Conservation (phyloP, 92 coral and sea anemone species). For the Porites cylindrica region DNA sequence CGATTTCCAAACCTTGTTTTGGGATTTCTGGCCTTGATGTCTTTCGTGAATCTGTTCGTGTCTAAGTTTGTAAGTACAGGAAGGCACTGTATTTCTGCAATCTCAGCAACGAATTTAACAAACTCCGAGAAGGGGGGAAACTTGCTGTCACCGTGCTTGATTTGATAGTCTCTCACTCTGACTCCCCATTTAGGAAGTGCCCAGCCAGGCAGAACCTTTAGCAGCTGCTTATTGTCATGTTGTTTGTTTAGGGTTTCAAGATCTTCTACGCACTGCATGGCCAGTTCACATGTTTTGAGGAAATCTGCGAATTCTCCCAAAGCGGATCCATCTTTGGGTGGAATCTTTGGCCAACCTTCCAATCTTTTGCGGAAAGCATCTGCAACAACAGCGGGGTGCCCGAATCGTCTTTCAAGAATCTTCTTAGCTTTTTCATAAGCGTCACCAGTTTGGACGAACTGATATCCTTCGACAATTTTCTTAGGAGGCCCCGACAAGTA, state of each 20-base stretch:
- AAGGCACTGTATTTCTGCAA: conserved; percentile 61
- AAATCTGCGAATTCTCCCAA: conserved; percentile 64
- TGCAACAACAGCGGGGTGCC: conserved; percentile 71
- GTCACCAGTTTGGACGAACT: conserved; percentile 53
- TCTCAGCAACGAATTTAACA: conserved; percentile 56
- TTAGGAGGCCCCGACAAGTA: conserved; percentile 49
- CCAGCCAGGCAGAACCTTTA: conserved; percentile 65
- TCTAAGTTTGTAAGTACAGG: conserved; percentile 61
- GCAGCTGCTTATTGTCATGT: conserved; percentile 60
- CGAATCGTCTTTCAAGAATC: conserved; percentile 54
- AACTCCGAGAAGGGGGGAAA: conserved; percentile 64
- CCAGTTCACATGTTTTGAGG: conserved; percentile 58
- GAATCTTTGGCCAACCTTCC: conserved; percentile 59
- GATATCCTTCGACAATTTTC: conserved; percentile 70
- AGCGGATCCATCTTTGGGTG: conserved; percentile 62
- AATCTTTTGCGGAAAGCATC: conserved; percentile 59
- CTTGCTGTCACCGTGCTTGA: conserved; percentile 50
- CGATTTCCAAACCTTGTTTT: conserved; percentile 24
- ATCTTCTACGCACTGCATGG: conserved; percentile 66
- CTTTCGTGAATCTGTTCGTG: conserved; percentile 15
- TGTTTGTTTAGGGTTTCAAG: conserved; percentile 58
- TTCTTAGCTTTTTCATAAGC: conserved; percentile 59
- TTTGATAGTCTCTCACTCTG: conserved; percentile 58
- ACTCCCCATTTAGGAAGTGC: conserved; percentile 71
- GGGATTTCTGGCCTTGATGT: conserved; percentile 11